Base-by-base conservation (phyloP, 2,888 invertebrate species). In the Tineola bisselliella region DNA sequence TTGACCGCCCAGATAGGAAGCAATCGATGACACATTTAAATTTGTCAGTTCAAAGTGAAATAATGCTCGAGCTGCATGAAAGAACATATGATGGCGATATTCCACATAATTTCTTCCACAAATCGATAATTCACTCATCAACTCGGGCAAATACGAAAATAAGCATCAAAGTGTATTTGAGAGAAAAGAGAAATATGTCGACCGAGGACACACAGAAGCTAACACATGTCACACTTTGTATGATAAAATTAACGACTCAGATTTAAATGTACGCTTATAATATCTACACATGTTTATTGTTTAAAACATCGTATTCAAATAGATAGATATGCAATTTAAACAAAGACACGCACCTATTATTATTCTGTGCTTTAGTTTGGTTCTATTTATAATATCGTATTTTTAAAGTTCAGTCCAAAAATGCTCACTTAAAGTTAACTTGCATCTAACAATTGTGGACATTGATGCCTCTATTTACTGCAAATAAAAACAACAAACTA, bases 121-220 rank as follows among this genome's bases (percentile, higher is more conserved):
- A 83, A 86, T 80, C 81, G 76, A 84, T 86, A 84, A 81, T 80
- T 84, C 84, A 70, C 77, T 86, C 84, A 79, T 73, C 84, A 74
- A 74, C 70, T 68, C 72, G 65, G 72, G 78, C 79, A 76, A 81
- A 82, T 79, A 84, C 84, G 79, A 84, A 84, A 86, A 86, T 86
- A 84, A 83, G 79, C 83, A 78, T 84, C 84, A 84, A 86, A 84
- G 84, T 78, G 76, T 84, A 83, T 84, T 84, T 84, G 82, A 82
- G 75, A 78, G 73, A 75, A 70, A 77, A 81, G 76, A 79, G 77
- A 82, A 82, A 81, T 83, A 82, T 83, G 81, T 82, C 78, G 73
- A 76, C 71, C 77, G 76, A 74, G 74, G 73, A 74, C 73, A 72
- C 77, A 73, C 77, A 77, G 81, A 74, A 73, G 79, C 81, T 73